A percentile compares a stretch with the other conserved stretches of the same genome.
Evolutionary conservation across 2,888 invertebrate species (phyloP).

Genomic region (Mimachlamys varia): DNA sequence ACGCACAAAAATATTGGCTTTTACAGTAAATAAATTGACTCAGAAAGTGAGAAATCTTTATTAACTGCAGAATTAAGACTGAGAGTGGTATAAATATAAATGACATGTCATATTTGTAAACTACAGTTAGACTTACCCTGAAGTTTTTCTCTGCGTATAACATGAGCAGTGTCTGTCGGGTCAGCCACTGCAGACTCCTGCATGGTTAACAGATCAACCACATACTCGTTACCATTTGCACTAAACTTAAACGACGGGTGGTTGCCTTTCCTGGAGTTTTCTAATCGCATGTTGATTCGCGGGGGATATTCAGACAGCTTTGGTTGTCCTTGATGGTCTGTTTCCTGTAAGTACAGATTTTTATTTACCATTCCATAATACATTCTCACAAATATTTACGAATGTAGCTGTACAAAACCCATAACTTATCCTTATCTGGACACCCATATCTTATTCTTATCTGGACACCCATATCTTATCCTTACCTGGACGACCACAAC

Average conservation of each 20-base stretch:
- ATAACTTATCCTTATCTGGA: no score
- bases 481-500: no score
- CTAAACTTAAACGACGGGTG: slow-evolving; percentile 42
- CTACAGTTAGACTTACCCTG: slow-evolving; percentile 54
- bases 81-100: no score
- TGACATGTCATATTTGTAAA: no score
- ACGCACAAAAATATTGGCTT: no score
- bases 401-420: no score
- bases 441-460: no score
- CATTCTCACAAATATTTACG: no score
- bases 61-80: no score
- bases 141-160: slow-evolving; percentile 57
- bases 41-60: no score
- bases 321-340: slow-evolving; percentile 6
- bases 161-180: slow-evolving; percentile 47
- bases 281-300: slow-evolving; percentile 52
- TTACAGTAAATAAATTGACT: no score
- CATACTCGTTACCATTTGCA: slow-evolving; percentile 45
- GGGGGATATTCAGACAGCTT: slow-evolving; percentile 39
- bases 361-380: neutral
- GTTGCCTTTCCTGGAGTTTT: slow-evolving; percentile 50
- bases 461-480: no score
- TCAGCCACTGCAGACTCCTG: slow-evolving; percentile 54
- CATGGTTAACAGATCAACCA: slow-evolving; percentile 53
- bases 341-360: neutral